Base-by-base conservation (phyloP, 2,797 vertebrate species). In the Sciurus carolinensis region DNA sequence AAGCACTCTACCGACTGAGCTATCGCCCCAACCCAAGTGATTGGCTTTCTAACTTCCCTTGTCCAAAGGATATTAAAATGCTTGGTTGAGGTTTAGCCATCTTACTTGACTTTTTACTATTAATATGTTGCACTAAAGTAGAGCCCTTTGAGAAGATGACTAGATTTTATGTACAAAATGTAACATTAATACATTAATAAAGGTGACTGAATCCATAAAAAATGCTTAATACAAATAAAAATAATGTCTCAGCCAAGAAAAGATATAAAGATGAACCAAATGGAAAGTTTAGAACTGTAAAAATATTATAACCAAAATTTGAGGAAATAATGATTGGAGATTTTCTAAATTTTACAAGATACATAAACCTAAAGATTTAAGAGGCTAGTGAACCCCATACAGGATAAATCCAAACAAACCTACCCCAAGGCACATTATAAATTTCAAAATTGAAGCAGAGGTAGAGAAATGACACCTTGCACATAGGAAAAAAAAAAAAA, bases 161-260 rank as follows among this genome's bases (percentile, higher is more conserved):
- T 99, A 99, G 99, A 97, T 98, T 98, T 98, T 98, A 98, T 99
- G 99, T 99, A 99, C 99, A 99, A 99, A 99, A 98, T 99, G 99
- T 99, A 99, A 99, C 98, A 98, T 98, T 99, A 98, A 98, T 98
- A 98, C 96, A 98, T 99, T 99, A 99, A 99, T 99, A 99, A 99
- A 99, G 72, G 96, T 96, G 92, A 28, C 98, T 97, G 95, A 99
- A 99, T 98, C 98, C 98, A 91, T 44, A 47, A 47, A 47, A 47
- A 47, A 44, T 44, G 36, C 20, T 87, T 91, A 76, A 52, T 64
- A 54, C 52, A 82, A 82, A 91, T 52, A 17, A 30, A 82, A 91
- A 94, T 24, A 87, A 54, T 18, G 15, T 44, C 17, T 83, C 39
- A 72, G 44, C 7, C 72, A 79, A 72, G 36, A 62, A 6, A 89